Percentiles rank a stretch among this genome's conserved stretches.
Evolutionary conservation across 2,113 vertebrate genomes (phyloP).

Genomic region (Oncorhynchus kisutch): DNA sequence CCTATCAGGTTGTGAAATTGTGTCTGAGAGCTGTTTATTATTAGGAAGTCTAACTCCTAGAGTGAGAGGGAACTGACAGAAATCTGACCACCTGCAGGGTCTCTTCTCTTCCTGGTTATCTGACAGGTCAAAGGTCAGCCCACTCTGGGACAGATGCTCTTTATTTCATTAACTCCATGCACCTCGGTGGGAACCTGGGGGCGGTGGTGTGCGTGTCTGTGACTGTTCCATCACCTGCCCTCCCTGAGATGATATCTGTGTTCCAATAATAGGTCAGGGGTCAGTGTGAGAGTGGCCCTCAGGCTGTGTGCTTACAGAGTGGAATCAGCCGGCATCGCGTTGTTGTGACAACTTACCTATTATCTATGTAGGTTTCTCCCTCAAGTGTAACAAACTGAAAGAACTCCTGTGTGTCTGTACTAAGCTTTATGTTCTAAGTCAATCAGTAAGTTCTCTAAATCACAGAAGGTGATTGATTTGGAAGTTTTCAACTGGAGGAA

Average conservation of each 20-base stretch:
- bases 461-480: no score
- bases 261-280: slow-evolving; percentile 26
- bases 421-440: no score
- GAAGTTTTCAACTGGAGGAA: no score
- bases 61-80: slow-evolving; percentile 15
- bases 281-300: slow-evolving; percentile 18
- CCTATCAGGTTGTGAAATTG: slow-evolving; percentile 34
- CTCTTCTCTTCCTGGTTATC: slow-evolving; percentile 32
- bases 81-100: slow-evolving; percentile 22
- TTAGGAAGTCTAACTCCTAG: slow-evolving; percentile 18
- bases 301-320: slow-evolving; percentile 26
- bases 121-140: slow-evolving; percentile 46
- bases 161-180: slow-evolving; percentile 46
- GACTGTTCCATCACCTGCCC: neutral
- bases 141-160: slow-evolving; percentile 37
- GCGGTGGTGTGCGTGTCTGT: neutral
- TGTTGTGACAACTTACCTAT: neutral
- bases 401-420: no score
- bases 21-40: slow-evolving; percentile 29
- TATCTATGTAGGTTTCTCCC: neutral
- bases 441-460: no score
- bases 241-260: slow-evolving; percentile 15
- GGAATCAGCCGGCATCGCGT: neutral
- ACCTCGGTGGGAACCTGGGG: slow-evolving; percentile 22
- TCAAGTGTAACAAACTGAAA: neutral